A percentile compares a stretch with the other conserved stretches of the same genome.
Evolutionary conservation across 2,888 invertebrate species (phyloP).

Genomic region (Andricus quercusramuli): DNA sequence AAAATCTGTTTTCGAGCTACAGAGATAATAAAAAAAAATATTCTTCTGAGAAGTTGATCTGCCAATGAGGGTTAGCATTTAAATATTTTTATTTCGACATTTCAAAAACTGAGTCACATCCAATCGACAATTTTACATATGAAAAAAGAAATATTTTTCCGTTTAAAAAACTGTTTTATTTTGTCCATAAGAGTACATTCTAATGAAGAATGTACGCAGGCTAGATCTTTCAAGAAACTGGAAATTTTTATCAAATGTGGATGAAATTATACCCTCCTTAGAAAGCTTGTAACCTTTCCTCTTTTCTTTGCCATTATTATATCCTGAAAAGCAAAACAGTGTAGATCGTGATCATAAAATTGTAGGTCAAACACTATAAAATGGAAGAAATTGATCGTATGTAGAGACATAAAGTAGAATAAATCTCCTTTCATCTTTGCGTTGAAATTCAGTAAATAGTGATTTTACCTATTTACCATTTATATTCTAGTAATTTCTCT

Average conservation of each 20-base stretch:
- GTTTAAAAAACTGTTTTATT: no score
- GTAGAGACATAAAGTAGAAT: conserved; percentile 2
- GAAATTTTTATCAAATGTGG: neutral
- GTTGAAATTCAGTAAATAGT: neutral
- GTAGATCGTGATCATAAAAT: conserved; percentile 12
- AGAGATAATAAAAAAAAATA: no score
- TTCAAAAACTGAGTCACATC: no score
- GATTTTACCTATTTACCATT: neutral
- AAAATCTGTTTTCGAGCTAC: no score
- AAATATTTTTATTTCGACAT: no score
- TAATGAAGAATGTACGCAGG: no score
- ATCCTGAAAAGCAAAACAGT: conserved; percentile 11
- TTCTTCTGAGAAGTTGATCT: no score
- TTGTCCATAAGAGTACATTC: no score
- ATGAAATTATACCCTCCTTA: neutral
- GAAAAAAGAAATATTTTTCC: no score
- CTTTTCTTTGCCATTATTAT: conserved; percentile 5
- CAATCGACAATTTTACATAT: no score
- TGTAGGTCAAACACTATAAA: conserved; percentile 6
- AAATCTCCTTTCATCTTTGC: conserved; percentile 1
- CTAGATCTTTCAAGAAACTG: neutral
- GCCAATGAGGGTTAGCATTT: no score
- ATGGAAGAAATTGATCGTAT: conserved; percentile 17
- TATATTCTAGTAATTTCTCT: neutral
- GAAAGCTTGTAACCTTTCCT: conserved; percentile 16